Evolutionary conservation across 2,888 invertebrate species (phyloP).

Genomic region (Hymenopus coronatus): DNA sequence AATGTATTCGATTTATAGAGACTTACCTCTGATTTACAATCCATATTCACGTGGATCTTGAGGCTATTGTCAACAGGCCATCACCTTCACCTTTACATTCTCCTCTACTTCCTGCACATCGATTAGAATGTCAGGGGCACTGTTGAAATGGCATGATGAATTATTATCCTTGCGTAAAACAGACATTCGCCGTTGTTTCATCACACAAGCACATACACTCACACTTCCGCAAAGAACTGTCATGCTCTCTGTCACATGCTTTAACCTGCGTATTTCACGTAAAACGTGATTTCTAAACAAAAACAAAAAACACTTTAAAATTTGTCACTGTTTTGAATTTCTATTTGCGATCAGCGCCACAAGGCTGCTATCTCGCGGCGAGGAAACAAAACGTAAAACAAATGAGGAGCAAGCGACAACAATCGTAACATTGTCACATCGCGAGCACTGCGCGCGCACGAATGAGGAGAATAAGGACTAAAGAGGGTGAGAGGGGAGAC

Average conservation of each 20-base stretch:
- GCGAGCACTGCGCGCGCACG: not conserved
- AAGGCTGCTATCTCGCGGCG: not conserved
- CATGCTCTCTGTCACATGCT: not conserved
- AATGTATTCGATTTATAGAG: no score
- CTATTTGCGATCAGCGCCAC: not conserved
- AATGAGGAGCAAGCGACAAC: not conserved
- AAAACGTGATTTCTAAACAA: not conserved
- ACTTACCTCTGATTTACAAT: conserved; percentile 7
- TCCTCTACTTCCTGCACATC: not conserved
- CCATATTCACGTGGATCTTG: not conserved
- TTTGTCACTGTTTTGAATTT: not conserved
- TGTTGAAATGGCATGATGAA: not conserved
- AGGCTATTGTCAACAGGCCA: not conserved
- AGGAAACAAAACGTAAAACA: not conserved
- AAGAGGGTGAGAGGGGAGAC: not conserved
- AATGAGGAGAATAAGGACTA: not conserved
- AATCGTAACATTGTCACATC: not conserved
- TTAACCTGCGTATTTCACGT: not conserved
- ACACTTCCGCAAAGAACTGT: not conserved
- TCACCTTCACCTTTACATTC: not conserved
- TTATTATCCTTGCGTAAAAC: not conserved
- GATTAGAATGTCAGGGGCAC: not conserved
- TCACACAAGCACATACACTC: not conserved
- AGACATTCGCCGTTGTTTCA: not conserved
- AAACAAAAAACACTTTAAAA: not conserved